Base-by-base conservation (phyloP, 2,888 invertebrate genomes). In the Heteromurus nitidus region DNA sequence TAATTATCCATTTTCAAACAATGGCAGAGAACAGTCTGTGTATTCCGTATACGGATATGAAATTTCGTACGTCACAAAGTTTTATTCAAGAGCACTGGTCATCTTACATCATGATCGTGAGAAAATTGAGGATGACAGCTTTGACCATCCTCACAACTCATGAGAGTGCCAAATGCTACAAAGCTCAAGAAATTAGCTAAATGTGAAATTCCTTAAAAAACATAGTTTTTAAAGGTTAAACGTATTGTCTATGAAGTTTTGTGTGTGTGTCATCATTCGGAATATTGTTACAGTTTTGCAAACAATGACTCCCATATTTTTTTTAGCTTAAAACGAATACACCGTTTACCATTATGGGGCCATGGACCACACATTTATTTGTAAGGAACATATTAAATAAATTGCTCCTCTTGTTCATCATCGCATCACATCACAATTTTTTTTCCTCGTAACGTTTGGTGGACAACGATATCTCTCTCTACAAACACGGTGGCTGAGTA, bases 281-380 rank as follows among this genome's bases (percentile, higher is more conserved):
- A 36, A 36, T 13, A 36, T 36, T 36, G 13, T 36, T 50, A 44
- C 3, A 44, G 44, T 50, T 20, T 50, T n/a, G n/a, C n/a, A n/a
- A n/a, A n/a, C n/a, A n/a, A n/a, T n/a, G n/a, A n/a, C n/a, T n/a
- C n/a, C n/a, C n/a, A n/a, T n/a, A n/a, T n/a, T n/a, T 47, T 47
- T 47, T 47, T 47, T 47, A 47, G 3, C n/a, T 11, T 47, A n/a
- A 5, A 5, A 47, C 11, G 11, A 60, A 36, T 13, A 3, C 22
- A 64, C 13, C 47, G 42, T 22, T 7, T 22, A 24, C 22, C 24
- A 65, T 24, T 75, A 67, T 67, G 67, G 75, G 75, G 75, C 75
- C 75, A 75, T 75, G 75, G 75, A 75, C 75, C 75, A 75, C 75
- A 67, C 75, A 67, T 47, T 67, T 50, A 75, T 67, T 75, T 75